Evolutionary conservation across 1,140 invertebrate species (phyloP).

Genomic region (Penaeus japonicus): DNA sequence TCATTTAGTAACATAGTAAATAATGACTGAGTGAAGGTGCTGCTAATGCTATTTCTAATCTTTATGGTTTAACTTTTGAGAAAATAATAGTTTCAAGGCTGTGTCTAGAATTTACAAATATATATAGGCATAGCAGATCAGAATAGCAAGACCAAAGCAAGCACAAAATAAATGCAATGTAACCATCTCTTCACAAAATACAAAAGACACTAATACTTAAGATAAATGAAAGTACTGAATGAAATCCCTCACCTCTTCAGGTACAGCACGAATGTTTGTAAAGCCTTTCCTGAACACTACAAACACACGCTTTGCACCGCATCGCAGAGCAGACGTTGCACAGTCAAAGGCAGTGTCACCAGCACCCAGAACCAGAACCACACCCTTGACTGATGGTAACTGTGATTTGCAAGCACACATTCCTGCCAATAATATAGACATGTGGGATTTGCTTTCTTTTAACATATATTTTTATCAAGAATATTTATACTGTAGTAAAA

Average conservation of each 20-base stretch:
- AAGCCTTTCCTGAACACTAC: conserved; percentile 93
- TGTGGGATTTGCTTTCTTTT: neutral
- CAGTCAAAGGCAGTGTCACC: conserved; percentile 99
- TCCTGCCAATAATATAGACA: conserved; percentile 65
- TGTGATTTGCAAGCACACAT: conserved; percentile 80
- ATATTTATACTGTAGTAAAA: neutral
- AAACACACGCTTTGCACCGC: conserved; percentile 90
- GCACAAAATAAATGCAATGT: no score
- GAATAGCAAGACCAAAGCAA: no score
- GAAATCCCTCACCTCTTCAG: conserved; percentile 81
- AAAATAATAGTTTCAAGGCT: no score
- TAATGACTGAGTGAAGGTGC: no score
- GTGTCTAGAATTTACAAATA: no score
- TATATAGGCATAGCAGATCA: no score
- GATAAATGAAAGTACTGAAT: no score
- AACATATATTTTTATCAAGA: neutral
- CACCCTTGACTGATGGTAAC: conserved; percentile 82
- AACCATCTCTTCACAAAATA: no score
- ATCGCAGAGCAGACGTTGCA: conserved; percentile 94
- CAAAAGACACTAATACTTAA: conserved; percentile 28
- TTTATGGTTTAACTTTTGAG: no score
- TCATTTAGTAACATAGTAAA: no score
- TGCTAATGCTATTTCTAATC: no score
- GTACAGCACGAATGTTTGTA: conserved; percentile 92
- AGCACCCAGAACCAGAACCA: conserved; percentile 92